These are phyloP conservation scores for Gandaritis pyraliata DNA, from an alignment of 2,888 invertebrate genomes.

Conservation along the genomic window DNA sequence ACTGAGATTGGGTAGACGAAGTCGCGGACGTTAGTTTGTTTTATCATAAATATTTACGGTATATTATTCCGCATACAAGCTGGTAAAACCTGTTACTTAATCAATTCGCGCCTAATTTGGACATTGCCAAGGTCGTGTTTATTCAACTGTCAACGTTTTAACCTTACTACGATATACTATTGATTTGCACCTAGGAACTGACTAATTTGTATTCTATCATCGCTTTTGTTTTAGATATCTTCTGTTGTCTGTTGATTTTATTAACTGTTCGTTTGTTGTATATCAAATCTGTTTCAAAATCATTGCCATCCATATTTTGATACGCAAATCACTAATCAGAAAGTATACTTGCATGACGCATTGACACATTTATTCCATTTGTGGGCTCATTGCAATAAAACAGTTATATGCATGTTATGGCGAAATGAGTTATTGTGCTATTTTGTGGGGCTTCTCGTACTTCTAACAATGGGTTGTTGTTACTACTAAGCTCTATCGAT, in stretches of 20 bases:
- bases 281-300: conserved; percentile 1
- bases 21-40: background rate
- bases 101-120: conserved; percentile 13
- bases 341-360: background rate
- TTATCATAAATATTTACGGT: background rate
- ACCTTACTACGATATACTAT: conserved; percentile 20
- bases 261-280: background rate
- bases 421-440: conserved; percentile 24
- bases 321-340: background rate
- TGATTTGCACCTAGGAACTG: conserved; percentile 8
- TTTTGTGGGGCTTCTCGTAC: conserved; percentile 2
- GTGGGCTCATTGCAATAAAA: conserved; percentile 10
- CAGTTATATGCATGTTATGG: conserved; percentile 26
- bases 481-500: background rate
- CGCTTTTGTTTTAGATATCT: conserved; percentile 5
- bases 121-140: conserved; percentile 26
- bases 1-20: background rate
- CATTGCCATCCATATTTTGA: background rate
- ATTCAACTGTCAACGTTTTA: conserved; percentile 21
- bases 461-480: conserved; percentile 5
- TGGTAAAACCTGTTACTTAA: conserved; percentile 6
- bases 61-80: background rate
- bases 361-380: conserved; percentile 15
- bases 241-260: background rate
- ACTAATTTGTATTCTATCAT: conserved; percentile 25